These are phyloP conservation scores for Zeugodacus cucurbitae DNA, from an alignment of 1,140 invertebrate genomes.

Conservation along the genomic window DNA sequence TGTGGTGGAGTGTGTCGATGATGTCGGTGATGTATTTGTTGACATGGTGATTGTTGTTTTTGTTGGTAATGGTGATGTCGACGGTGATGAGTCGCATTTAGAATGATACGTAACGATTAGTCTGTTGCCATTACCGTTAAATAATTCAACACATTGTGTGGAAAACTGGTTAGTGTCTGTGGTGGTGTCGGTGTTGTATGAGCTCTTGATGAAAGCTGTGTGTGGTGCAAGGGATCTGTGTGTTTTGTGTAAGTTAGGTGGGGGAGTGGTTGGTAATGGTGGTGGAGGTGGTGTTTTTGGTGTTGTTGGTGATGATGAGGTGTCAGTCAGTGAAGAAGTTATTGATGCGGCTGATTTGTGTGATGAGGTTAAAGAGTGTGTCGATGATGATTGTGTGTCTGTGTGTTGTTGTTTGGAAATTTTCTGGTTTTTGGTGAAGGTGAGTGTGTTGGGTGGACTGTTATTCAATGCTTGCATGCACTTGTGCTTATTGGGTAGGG, in stretches of 20 bases:
- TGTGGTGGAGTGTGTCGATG: conserved; percentile 49
- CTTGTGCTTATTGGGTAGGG: conserved; percentile 38
- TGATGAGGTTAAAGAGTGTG: not conserved
- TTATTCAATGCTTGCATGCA: conserved; percentile 33
- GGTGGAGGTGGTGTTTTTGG: conserved; percentile 37
- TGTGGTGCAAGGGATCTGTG: conserved; percentile 35
- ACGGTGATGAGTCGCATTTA: conserved; percentile 56
- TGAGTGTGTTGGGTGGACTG: not conserved
- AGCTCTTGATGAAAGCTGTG: conserved; percentile 68
- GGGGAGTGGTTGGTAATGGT: conserved; percentile 39
- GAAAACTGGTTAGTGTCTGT: conserved; percentile 52
- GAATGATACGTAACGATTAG: conserved; percentile 65
- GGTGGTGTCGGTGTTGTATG: conserved; percentile 47
- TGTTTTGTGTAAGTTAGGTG: conserved; percentile 46
- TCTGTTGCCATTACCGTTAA: conserved; percentile 46
- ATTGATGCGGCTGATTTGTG: conserved; percentile 32
- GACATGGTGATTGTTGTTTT: conserved; percentile 51
- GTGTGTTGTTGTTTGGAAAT: not conserved
- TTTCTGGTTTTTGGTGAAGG: not conserved
- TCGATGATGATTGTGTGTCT: not conserved
- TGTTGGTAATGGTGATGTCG: conserved; percentile 58
- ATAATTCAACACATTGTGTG: conserved; percentile 46
- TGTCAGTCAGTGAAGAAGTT: not conserved
- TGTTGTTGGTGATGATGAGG: not conserved
- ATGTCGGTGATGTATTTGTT: conserved; percentile 51